These are phyloP conservation scores for Sprattus sprattus DNA, from an alignment of 2,113 vertebrate genomes.

Conservation along the genomic window DNA sequence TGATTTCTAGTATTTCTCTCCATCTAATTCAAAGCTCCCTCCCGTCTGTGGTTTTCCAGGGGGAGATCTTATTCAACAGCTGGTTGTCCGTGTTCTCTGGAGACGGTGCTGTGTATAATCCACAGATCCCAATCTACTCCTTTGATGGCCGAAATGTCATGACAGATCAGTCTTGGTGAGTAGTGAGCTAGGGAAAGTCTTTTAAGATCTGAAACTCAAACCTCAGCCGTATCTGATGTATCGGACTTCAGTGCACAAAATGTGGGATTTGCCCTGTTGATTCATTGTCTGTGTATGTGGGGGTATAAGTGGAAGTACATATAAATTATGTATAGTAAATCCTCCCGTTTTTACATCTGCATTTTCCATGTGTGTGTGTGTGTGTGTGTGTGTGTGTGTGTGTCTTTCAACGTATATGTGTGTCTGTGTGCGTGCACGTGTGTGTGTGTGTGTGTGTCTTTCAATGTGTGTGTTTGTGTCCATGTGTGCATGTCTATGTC, in stretches of 20 bases:
- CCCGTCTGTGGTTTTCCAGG: slow-evolving; percentile 62
- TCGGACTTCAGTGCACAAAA: not conserved
- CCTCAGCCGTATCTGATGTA: not conserved
- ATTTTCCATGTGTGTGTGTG: not conserved
- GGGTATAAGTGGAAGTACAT: not conserved
- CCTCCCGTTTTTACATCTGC: not conserved
- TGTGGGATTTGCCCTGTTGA: not conserved
- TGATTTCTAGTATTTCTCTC: not conserved
- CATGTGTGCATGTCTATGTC: not conserved
- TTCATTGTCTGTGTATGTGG: not conserved
- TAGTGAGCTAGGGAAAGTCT: not conserved
- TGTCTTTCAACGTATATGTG: no score
- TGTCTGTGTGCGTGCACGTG: no score
- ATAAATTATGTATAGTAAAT: not conserved
- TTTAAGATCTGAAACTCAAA: not conserved
- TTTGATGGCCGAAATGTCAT: slow-evolving; percentile 86
- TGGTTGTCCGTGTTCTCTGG: slow-evolving; percentile 89
- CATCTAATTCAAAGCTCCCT: not conserved
- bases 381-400: not conserved
- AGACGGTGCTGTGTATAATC: slow-evolving; percentile 71
- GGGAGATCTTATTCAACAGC: slow-evolving; percentile 81
- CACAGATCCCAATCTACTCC: slow-evolving; percentile 78
- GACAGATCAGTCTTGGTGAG: slow-evolving; percentile 81
- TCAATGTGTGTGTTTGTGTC: no score
- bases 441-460: no score